phyloP scores from a whole-genome alignment of 2,113 vertebrate species.

The Alosa alosa region DNA sequence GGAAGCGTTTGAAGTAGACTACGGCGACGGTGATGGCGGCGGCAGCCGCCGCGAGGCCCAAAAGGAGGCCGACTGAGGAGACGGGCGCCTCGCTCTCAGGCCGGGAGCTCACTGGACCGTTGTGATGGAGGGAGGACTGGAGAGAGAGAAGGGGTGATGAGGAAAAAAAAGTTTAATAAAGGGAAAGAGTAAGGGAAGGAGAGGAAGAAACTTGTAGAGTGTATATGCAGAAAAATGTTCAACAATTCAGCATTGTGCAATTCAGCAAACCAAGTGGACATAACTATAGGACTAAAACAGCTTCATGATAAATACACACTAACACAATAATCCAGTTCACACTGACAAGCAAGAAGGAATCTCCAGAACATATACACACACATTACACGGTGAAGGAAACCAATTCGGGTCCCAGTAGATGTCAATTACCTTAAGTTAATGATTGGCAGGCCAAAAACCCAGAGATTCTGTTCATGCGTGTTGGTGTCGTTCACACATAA shows the following conservation, averaged over 20 bases:
- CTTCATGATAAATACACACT: background rate
- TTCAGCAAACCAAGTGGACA: no score
- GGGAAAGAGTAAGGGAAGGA: background rate
- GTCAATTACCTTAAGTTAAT: background rate
- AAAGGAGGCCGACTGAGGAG: conserved; percentile 41
- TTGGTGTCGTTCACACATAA: no score
- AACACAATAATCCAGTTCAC: background rate
- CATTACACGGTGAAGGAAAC: background rate
- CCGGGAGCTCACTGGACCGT: conserved; percentile 51
- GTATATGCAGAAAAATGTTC: background rate
- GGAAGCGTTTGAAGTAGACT: conserved; percentile 51
- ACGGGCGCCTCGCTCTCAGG: conserved; percentile 43
- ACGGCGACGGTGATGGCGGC: conserved; percentile 24
- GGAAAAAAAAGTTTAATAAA: background rate
- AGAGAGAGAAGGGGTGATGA: background rate
- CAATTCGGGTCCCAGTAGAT: background rate
- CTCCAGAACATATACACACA: background rate
- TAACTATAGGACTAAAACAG: background rate
- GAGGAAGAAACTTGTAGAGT: background rate
- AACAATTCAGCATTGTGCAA: background rate
- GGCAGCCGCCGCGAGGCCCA: conserved; percentile 31
- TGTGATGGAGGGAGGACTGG: conserved; percentile 51
- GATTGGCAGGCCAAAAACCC: background rate
- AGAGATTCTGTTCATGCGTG: no score
- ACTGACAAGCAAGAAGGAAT: background rate